Evolutionary conservation across 2,113 vertebrate species (phyloP), one percentile per base, ranked within the genome.

Genomic region (Puffinus mauretanicus): DNA sequence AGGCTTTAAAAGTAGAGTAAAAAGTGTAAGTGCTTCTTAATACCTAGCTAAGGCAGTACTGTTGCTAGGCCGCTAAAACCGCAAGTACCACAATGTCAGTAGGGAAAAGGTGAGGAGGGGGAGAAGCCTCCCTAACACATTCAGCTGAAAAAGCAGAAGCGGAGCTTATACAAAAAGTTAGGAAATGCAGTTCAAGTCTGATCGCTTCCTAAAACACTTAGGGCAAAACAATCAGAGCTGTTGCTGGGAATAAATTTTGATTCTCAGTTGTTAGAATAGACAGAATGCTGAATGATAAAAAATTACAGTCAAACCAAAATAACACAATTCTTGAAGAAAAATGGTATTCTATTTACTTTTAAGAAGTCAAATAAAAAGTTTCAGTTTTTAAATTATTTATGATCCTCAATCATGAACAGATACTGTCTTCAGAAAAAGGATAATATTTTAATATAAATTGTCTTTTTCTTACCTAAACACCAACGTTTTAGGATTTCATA

Each of bases 101-200:
- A n/a, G 60, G 92, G 69, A 82, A 85, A 92, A 95, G 82, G 64
- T 79, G 60, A 94, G 47, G 16, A 47, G 54, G 36, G 55, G 34
- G 11, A 91, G 69, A 64, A 58, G 71, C n/a, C n/a, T 95, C 44
- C 42, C 42, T 6, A 42, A 18, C 51, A 58, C 46, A 10, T 46
- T 51, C 55, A 57, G 52, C 30, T 82, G n/a, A 49, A 76, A 96
- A 96, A 96, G 82, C 64, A 83, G 75, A 94, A 96, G 52, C 29
- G 16, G 38, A 60, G 49, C 27, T 82, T 69, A 65, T 13, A 65
- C 72, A 64, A 88, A 81, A 52, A 61, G 26, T 46, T 52, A 40
- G 70, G 93, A 94, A 90, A 93, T 25, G 13, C 7, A 34, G 42
- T 70, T 85, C n/a, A 66, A 88, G 61, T 42, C 73, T 64, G 51